Evolutionary conservation across 2,888 invertebrate genomes (phyloP), one percentile per base, ranked within the genome.

Genomic region (Ectemnius continuus): DNA sequence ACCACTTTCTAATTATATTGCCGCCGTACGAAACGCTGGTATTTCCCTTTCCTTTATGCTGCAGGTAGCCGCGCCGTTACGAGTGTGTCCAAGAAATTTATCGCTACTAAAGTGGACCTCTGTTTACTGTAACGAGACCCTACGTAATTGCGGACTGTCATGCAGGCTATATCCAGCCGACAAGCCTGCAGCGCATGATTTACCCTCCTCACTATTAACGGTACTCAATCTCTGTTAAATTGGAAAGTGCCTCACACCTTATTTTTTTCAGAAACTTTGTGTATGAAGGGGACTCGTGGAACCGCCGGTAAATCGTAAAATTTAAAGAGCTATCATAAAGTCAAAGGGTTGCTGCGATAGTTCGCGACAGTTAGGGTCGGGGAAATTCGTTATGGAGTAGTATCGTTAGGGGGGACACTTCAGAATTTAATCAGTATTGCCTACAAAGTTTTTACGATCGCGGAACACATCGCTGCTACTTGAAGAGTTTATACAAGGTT

Each of bases 71-170:
- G 23, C 13, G 36, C 46, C 23, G 16, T 66, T 72, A 66, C 65
- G 65, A 72, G 46, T 45, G 36, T 36, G 46, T 13, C 57, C 57
- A 14, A 36, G 48, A 61, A 70, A 70, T 77, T 79, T 70, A 72
- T 75, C 6, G 70, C 74, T 56, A 46, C 52, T 73, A 61, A 79
- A 77, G 62, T 57, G 70, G 56, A 70, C 52, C 62, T n/a, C n/a
- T 8, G 61, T 60, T 65, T 56, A 71, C 67, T 57, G 64, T 46
- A 57, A 57, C 20, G 52, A 56, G 36, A 58, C 45, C 47, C 48
- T 48, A 36, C 66, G 60, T 73, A 70, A 72, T 77, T 72, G 58
- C 52, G 0, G 36, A 36, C 36, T 36, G 36, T 36, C 36, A 36
- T 36, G 36, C 36, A 36, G 36, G 36, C 36, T 36, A 36, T 5